Evolutionary conservation across 53 echinoderm and acorn worm genomes (phyloP).

Genomic region (Crossaster papposus): DNA sequence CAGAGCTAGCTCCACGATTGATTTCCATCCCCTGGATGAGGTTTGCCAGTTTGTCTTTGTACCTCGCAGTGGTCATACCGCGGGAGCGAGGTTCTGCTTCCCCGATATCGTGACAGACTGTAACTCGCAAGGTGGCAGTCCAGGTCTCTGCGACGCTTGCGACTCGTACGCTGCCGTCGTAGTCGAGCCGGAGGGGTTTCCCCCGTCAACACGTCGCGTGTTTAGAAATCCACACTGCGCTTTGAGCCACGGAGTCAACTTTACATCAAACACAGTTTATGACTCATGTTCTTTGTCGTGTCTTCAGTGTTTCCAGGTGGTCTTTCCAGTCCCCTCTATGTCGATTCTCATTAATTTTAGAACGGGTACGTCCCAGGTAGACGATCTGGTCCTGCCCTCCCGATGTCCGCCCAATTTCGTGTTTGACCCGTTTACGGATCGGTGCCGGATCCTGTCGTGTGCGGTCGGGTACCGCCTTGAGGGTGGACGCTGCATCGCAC

Average conservation of each 20-base stretch:
- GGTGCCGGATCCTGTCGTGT: conserved; percentile 20
- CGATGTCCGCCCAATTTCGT: conserved; percentile 10
- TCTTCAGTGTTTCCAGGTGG: too few species aligned
- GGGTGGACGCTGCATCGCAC: conserved; percentile 7
- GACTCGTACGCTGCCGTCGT: conserved; percentile 15
- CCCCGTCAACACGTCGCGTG: neutral
- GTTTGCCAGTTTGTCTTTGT: neutral
- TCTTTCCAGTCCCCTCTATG: neutral
- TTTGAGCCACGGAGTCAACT: conserved; percentile 37
- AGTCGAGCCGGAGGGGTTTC: neutral
- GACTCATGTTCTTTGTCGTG: neutral
- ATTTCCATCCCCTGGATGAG: neutral
- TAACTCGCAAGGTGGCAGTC: neutral
- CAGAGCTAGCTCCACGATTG: neutral
- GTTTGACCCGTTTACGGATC: conserved; percentile 20
- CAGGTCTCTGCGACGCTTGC: conserved; percentile 14
- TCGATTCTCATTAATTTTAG: conserved; percentile 24
- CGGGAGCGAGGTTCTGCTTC: conserved; percentile 2
- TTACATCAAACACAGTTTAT: neutral
- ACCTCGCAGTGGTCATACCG: neutral
- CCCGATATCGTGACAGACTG: conserved; percentile 2
- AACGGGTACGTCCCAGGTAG: neutral
- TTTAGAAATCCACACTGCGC: conserved; percentile 72
- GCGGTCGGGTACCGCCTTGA: neutral
- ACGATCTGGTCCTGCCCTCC: neutral